A percentile compares a stretch with the other conserved stretches of the same genome.
These are phyloP conservation scores for Pantala flavescens DNA, from an alignment of 1,140 invertebrate genomes.

Conservation along the genomic window DNA sequence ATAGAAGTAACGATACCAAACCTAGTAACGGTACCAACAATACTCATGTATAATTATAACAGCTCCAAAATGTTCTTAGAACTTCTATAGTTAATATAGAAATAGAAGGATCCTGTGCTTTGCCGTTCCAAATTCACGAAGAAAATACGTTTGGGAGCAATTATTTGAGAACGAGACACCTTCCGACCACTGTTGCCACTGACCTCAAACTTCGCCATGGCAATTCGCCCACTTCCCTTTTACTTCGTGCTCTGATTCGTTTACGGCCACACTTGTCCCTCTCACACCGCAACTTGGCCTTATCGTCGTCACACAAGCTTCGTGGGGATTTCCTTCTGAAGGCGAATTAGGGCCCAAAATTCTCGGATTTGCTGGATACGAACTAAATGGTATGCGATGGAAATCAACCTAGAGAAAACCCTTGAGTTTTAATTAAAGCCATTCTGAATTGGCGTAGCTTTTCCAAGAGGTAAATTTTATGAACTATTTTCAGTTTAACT, in stretches of 20 bases:
- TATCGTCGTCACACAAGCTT: not conserved
- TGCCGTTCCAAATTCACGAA: not conserved
- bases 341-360: not conserved
- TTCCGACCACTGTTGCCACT: not conserved
- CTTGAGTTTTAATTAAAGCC: too few relatives aligned
- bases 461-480: too few relatives aligned
- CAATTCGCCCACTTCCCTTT: not conserved
- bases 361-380: not conserved
- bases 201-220: not conserved
- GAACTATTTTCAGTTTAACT: too few relatives aligned
- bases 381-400: not conserved
- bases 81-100: too few relatives aligned
- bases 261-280: not conserved
- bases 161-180: not conserved
- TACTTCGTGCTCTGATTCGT: not conserved
- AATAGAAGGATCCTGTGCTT: not conserved
- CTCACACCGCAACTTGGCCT: not conserved
- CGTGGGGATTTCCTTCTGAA: not conserved
- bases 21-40: too few relatives aligned
- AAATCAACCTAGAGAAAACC: too few relatives aligned
- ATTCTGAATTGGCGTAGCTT: too few relatives aligned
- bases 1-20: too few relatives aligned
- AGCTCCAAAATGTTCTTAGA: too few relatives aligned
- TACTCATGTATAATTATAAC: too few relatives aligned
- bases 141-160: not conserved